Evolutionary conservation across 2,797 vertebrate species (phyloP).

Genomic region (Manis pentadactyla): DNA sequence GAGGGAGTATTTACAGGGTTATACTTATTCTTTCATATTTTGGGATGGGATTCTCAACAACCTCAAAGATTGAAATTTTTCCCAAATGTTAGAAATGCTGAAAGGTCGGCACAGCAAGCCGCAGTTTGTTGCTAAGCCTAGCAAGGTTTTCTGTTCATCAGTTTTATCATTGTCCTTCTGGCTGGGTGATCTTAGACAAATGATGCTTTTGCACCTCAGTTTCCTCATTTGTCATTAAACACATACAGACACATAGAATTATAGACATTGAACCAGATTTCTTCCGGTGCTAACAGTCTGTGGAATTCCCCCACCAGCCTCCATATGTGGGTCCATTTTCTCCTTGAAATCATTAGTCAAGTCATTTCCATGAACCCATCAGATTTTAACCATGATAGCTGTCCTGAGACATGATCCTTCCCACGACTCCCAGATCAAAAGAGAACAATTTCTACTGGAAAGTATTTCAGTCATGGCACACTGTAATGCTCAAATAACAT

Average conservation of each 20-base stretch:
- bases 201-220: neutral
- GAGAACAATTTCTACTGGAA: neutral
- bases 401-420: neutral
- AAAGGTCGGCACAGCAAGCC: neutral
- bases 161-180: neutral
- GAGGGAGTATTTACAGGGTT: neutral
- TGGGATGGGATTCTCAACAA: slow-evolving; percentile 7
- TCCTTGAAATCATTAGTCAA: neutral
- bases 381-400: neutral
- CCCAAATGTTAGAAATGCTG: slow-evolving; percentile 1
- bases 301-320: neutral
- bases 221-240: neutral
- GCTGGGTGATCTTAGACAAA: neutral
- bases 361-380: neutral
- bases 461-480: slow-evolving; percentile 47
- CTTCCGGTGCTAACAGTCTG: neutral
- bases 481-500: neutral
- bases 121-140: neutral
- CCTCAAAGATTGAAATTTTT: slow-evolving; percentile 46
- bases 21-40: slow-evolving; percentile 46
- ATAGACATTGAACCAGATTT: neutral
- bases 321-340: neutral
- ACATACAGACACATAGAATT: neutral
- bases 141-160: neutral
- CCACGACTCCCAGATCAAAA: neutral